phyloP scores from a whole-genome alignment of 2,113 vertebrate species.

The Xiphophorus hellerii region DNA sequence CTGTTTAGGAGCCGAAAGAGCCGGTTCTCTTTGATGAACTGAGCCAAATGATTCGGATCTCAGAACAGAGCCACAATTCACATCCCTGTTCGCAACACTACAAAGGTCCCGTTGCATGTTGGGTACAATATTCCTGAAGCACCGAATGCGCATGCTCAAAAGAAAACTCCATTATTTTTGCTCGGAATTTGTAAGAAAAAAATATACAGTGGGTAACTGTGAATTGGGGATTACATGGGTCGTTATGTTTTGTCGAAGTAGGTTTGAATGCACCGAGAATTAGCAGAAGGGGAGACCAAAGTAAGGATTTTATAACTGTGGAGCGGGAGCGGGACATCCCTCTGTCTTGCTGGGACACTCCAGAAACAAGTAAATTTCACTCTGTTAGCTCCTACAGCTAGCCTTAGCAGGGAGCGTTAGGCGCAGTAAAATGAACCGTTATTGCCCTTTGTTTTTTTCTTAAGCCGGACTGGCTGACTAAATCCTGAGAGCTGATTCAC shows the following conservation, averaged over 20 bases:
- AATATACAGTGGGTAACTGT: conserved; percentile 66
- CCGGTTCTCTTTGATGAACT: no score
- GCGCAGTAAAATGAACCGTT: conserved; percentile 79
- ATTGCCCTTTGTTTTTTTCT: conserved; percentile 81
- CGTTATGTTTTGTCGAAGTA: conserved; percentile 52
- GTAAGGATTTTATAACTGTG: conserved; percentile 48
- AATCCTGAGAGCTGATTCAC: conserved; percentile 25
- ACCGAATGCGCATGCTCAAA: conserved; percentile 84
- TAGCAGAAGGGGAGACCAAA: conserved; percentile 33
- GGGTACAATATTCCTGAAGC: conserved; percentile 87
- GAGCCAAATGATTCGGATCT: not conserved
- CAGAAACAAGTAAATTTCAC: conserved; percentile 76
- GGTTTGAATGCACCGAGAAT: conserved; percentile 29
- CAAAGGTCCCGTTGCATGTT: conserved; percentile 82
- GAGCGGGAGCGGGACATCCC: conserved; percentile 68
- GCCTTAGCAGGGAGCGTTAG: conserved; percentile 66
- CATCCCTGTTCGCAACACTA: conserved; percentile 60
- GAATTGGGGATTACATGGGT: conserved; percentile 64
- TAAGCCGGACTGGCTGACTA: conserved; percentile 58
- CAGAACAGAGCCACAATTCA: not conserved
- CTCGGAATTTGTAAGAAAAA: conserved; percentile 82
- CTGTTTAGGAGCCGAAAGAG: not conserved
- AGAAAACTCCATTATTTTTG: conserved; percentile 90
- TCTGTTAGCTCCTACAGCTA: conserved; percentile 69
- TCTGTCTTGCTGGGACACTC: conserved; percentile 68